Evolutionary conservation across 2,797 vertebrate species (phyloP).

Genomic region (Prionace glauca): DNA sequence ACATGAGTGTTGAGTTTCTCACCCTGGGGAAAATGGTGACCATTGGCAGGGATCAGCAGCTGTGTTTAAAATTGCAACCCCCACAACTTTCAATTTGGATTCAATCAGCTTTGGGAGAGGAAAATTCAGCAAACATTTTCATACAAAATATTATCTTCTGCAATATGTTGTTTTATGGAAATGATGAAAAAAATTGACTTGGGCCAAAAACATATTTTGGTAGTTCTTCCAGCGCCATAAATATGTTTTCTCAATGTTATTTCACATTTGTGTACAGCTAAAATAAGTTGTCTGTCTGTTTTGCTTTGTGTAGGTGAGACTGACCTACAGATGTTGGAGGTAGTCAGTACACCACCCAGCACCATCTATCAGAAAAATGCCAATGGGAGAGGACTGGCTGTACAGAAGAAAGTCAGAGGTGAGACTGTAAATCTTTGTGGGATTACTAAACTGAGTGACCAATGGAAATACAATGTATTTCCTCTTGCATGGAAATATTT

Average conservation of each 20-base stretch:
- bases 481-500: neutral
- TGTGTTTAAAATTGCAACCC: no score
- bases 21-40: no score
- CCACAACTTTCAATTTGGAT: no score
- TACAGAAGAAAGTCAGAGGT: constrained; percentile 37
- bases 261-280: neutral
- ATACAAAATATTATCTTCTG: neutral
- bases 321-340: constrained; percentile 14
- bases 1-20: no score
- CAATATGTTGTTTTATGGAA: neutral
- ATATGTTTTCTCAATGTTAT: neutral
- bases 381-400: constrained; percentile 10
- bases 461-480: neutral
- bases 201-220: neutral
- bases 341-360: constrained; percentile 29
- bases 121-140: no score
- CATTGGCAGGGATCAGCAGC: no score
- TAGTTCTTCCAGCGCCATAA: neutral
- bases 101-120: no score
- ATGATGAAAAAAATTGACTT: neutral
- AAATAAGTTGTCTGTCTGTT: neutral
- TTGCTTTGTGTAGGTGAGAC: constrained; percentile 16
- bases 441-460: neutral
- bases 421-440: neutral
- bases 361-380: constrained; percentile 29